Conservation (phyloP, 2,888 invertebrate genomes). For the Amphimallon solstitiale region DNA sequence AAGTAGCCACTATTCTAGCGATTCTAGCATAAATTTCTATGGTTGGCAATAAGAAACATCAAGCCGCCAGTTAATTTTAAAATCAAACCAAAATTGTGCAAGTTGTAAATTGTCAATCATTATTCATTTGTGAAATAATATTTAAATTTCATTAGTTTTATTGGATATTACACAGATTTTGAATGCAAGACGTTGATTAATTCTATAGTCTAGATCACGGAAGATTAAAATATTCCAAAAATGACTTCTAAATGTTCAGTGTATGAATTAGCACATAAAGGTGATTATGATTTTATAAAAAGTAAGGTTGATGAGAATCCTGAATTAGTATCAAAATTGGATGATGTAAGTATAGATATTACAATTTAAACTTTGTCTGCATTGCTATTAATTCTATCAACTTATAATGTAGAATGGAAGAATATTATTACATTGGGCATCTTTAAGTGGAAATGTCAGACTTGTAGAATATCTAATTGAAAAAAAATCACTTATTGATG, state of each 20-base stretch:
- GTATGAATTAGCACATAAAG: slow-evolving; percentile 77
- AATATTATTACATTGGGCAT: slow-evolving; percentile 82
- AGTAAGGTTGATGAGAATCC: slow-evolving; percentile 70
- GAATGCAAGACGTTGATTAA: too few relatives aligned
- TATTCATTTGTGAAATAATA: too few relatives aligned
- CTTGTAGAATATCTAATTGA: slow-evolving; percentile 76
- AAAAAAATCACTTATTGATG: slow-evolving; percentile 74
- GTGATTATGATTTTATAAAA: slow-evolving; percentile 75
- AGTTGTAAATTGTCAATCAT: too few relatives aligned
- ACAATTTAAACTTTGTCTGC: background rate
- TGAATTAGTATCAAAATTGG: slow-evolving; percentile 63
- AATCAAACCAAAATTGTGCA: too few relatives aligned
- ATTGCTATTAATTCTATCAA: slow-evolving; percentile 8
- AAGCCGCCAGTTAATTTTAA: too few relatives aligned
- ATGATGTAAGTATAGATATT: slow-evolving; percentile 63
- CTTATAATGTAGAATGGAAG: slow-evolving; percentile 71
- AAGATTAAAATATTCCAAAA: slow-evolving; percentile 15
- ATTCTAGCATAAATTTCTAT: too few relatives aligned
- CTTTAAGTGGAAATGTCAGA: slow-evolving; percentile 79
- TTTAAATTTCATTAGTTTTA: too few relatives aligned
- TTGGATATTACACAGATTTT: too few relatives aligned
- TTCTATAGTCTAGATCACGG: background rate
- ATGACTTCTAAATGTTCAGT: slow-evolving; percentile 52
- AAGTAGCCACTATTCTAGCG: too few relatives aligned
- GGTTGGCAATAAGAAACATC: too few relatives aligned